These are phyloP conservation scores for Lottia gigantea DNA, from an alignment of 2,888 invertebrate species.

Conservation along the genomic window DNA sequence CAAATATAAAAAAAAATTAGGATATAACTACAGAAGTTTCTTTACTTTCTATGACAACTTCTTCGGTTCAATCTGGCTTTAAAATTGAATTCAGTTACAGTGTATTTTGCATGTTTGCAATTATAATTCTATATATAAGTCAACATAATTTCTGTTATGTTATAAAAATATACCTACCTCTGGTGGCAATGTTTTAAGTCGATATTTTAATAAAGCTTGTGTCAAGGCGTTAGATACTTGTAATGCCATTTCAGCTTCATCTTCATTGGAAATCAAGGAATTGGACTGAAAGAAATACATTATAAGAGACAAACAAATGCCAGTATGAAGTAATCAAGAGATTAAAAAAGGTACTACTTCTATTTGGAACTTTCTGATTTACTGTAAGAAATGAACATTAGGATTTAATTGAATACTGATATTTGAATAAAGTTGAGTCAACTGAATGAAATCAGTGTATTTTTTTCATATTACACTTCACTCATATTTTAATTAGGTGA, in stretches of 20 bases:
- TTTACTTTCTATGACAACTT: no score
- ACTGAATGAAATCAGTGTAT: no score
- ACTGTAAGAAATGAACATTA: no score
- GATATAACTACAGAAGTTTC: no score
- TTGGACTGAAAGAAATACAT: conserved; percentile 34
- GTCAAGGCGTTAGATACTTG: conserved; percentile 57
- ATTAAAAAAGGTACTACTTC: conserved; percentile 10
- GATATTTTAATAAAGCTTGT: conserved; percentile 49
- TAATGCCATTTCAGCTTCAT: conserved; percentile 53
- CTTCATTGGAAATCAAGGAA: conserved; percentile 44
- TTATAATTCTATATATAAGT: no score
- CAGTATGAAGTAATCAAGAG: conserved; percentile 3
- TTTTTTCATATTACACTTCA: no score
- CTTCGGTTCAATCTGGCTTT: no score
- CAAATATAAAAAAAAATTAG: no score
- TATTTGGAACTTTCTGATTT: conserved; percentile 19
- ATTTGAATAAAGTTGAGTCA: neutral
- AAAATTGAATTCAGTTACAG: no score
- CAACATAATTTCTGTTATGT: no score
- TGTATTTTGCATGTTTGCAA: no score
- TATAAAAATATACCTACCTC: conserved; percentile 31
- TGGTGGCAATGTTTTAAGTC: conserved; percentile 36
- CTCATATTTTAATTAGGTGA: no score
- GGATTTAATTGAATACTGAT: conserved; percentile 19
- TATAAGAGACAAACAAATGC: neutral